These are phyloP conservation scores for Anser brachyrhynchus DNA, from an alignment of 2,113 vertebrate species.

Conservation along the genomic window DNA sequence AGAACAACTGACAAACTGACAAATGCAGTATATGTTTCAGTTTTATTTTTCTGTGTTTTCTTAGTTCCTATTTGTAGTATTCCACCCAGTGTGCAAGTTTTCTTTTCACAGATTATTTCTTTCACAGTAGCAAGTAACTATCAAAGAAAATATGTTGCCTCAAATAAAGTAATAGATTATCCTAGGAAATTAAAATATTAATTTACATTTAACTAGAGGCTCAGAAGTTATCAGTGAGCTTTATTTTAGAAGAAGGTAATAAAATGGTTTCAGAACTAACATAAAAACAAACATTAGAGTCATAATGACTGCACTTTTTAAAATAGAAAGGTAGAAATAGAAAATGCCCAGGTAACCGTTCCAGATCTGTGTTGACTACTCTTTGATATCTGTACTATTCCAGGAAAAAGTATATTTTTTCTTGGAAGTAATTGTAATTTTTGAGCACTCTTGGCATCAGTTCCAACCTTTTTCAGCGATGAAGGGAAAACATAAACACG, in stretches of 20 bases:
- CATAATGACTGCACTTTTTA: not conserved
- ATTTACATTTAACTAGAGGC: not conserved
- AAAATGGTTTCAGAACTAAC: not conserved
- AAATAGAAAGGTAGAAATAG: not conserved
- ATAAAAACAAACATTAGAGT: fast-evolving
- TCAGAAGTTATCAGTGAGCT: not conserved
- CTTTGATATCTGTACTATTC: not conserved
- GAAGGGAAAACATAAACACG: not conserved
- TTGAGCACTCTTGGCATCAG: not conserved
- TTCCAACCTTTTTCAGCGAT: not conserved
- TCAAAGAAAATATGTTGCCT: not conserved
- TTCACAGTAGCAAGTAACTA: not conserved
- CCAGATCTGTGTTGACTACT: not conserved
- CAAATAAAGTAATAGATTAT: not conserved
- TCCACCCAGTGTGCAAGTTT: not conserved
- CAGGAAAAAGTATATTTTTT: not conserved
- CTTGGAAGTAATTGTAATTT: not conserved
- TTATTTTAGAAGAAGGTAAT: not conserved
- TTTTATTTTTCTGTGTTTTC: not conserved
- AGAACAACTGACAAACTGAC: not conserved
- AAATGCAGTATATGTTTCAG: not conserved
- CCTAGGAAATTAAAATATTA: not conserved
- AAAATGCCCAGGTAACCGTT: not conserved
- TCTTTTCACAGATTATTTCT: not conserved
- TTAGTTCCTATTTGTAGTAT: not conserved